Conservation (phyloP, 2,888 invertebrate species). For the Sericinus montela region DNA sequence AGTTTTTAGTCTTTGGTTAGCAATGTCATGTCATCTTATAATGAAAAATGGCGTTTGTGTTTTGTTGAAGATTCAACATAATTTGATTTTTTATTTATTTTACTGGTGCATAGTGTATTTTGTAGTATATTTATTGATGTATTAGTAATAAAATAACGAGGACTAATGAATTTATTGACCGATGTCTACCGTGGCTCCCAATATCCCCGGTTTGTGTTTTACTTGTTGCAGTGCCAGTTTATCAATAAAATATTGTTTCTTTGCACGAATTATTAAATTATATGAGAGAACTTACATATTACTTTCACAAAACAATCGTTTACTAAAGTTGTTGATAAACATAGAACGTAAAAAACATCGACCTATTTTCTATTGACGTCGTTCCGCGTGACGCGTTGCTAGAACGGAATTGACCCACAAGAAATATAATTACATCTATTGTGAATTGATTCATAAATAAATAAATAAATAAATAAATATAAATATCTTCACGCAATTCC, state of each 20-base stretch:
- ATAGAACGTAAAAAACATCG: conserved; percentile 33
- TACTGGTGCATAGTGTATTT: conserved; percentile 30
- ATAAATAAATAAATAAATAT: too few species aligned
- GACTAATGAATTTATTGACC: conserved; percentile 76
- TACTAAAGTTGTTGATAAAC: not conserved
- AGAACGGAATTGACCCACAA: conserved; percentile 28
- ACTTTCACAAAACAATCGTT: not conserved
- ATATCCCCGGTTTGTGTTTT: conserved; percentile 71
- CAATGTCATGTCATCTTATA: conserved; percentile 27
- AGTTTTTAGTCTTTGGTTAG: not conserved
- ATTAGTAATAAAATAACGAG: conserved; percentile 54
- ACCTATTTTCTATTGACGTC: conserved; percentile 71
- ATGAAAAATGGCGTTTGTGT: conserved; percentile 72
- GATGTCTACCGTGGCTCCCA: conserved; percentile 79
- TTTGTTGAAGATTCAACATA: conserved; percentile 64
- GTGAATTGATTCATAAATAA: too few species aligned
- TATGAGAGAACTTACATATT: conserved; percentile 9
- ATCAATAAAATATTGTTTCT: conserved; percentile 8
- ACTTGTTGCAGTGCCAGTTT: conserved; percentile 29
- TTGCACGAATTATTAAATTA: not conserved
- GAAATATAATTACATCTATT: conserved; percentile 9
- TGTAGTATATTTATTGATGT: conserved; percentile 32
- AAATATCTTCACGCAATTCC: too few species aligned
- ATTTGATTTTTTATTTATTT: conserved; percentile 33
- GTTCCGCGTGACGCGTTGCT: conserved; percentile 71